Base-by-base conservation (phyloP, 2,113 vertebrate genomes). In the Pangasianodon gigas region DNA sequence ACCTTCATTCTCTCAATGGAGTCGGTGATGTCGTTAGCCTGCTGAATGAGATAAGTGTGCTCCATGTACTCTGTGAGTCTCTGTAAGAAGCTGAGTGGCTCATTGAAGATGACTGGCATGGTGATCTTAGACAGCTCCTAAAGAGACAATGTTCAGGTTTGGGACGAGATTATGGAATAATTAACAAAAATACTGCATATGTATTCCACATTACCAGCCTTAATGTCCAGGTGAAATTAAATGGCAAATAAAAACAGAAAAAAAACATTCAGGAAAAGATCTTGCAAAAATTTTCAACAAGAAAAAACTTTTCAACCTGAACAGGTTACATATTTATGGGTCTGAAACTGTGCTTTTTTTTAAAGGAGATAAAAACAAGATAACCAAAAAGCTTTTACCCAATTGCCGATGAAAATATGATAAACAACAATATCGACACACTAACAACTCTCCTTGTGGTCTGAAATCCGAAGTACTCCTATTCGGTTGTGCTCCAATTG, bases 91-190 rank as follows among this genome's bases (percentile, higher is more conserved):
- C 98, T 99, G 91, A 99, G 95, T 0, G 98, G 98, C 93, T 99
- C 98, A 0, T 99, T 99, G 95, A 99, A 99, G 94, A 99, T 99
- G 48, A 99, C 98, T 0, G 98, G 98, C 98, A 99, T 99, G 1
- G 98, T 98, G 92, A 99, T 99, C 95, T 99, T 99, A 79, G 98
- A 99, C 41, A 99, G 81, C 91, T 99, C 98, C 98, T 99, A 83
- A 90, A 62, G 85, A 8, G 77, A 87, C 54, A 62, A 67, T 51
- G 65, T 37, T 32, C 26, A 86, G 71, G 51, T 37, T 46, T 26
- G 19, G 51, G 24, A 8, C 75, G n/a, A 60, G 32, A 79, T 26
- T 8, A 51, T 60, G 67, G 11, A 37, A 83, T 82, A 32, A 56
- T 19, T 32, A 29, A 8, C 19, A 10, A 58, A 58, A 83, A 48